Percentiles rank a stretch among this genome's conserved stretches.
These are phyloP conservation scores for Pachyramphus minor DNA, from an alignment of 2,113 vertebrate genomes.

Conservation along the genomic window DNA sequence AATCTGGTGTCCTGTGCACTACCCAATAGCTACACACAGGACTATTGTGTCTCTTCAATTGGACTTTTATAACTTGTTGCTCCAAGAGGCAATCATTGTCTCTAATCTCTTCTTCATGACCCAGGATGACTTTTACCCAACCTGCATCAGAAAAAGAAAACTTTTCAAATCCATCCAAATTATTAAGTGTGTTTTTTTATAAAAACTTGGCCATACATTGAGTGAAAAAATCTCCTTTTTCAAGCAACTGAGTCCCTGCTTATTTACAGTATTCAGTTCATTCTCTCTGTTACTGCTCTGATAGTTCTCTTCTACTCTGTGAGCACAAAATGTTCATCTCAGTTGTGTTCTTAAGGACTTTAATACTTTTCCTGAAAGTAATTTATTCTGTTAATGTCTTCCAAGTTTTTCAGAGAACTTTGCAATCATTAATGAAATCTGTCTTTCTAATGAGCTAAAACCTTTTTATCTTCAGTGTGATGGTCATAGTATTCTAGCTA, in stretches of 20 bases:
- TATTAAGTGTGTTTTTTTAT: background rate
- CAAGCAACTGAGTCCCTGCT: background rate
- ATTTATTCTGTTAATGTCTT: background rate
- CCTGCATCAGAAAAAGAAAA: background rate
- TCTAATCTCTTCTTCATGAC: background rate
- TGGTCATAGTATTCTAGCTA: background rate
- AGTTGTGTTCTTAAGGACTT: background rate
- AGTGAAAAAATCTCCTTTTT: background rate
- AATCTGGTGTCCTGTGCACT: background rate
- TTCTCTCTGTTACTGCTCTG: background rate
- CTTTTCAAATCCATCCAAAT: background rate
- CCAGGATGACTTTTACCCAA: background rate
- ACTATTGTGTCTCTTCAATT: background rate
- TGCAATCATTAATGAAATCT: constrained; percentile 13
- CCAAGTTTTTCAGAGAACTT: background rate
- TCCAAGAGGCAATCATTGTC: background rate
- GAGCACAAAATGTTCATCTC: background rate
- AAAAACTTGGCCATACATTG: background rate
- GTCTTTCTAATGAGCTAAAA: background rate
- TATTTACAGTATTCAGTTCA: background rate
- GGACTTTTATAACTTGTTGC: background rate
- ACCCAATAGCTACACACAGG: background rate
- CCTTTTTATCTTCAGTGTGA: background rate
- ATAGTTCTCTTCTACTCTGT: background rate
- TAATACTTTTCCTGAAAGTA: background rate